Base-by-base conservation (phyloP, 2,113 vertebrate species). In the Halichoeres trimaculatus region DNA sequence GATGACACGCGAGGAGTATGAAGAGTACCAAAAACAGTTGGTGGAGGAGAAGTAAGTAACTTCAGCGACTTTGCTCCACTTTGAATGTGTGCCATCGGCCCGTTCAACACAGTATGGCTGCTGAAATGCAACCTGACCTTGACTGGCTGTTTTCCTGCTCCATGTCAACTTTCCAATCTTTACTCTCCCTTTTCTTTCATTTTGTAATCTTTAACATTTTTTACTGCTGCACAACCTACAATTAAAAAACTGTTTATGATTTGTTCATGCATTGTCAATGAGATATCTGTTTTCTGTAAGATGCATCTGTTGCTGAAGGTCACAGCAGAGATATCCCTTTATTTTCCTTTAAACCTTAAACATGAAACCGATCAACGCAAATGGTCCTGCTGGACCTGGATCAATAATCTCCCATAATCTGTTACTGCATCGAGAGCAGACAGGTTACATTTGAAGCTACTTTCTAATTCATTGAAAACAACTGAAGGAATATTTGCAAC, bases 1-100 rank as follows among this genome's bases (percentile, higher is more conserved):
- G 48, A 99, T 98, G 96, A 98, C 96, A 26, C 93, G 96, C 12
- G 98, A 99, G 85, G 98, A 99, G 73, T 98, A 97, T 80, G 98
- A 98, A 85, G 96, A 98, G 61, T 98, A 98, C 86, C 97, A 98
- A 81, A 99, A 98, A 90, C 98, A 99, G 81, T 1, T 99, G 89
- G 95, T 98, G 88, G 97, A 99, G 89, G 98, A 99, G 91, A 98
- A 98, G 97, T 99, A 94, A 99, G 98, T 99, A 92, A 36, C 10
- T 38, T 64, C 74, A 63, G 1, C 2, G 35, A 71, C 35, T 10
- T 11, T 22, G 11, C 43, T 74, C 55, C 79, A 53, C 75, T 68
- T 59, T 66, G 22, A 68, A 65, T 30, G 34, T 58, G 20, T 69
- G 68, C 20, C 54, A 47, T 13, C 24, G 74, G 57, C 30, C 70